phyloP scores from a whole-genome alignment of 30 jellyfish, hydroid and myxozoan genomes.

The Catostylus mosaicus region DNA sequence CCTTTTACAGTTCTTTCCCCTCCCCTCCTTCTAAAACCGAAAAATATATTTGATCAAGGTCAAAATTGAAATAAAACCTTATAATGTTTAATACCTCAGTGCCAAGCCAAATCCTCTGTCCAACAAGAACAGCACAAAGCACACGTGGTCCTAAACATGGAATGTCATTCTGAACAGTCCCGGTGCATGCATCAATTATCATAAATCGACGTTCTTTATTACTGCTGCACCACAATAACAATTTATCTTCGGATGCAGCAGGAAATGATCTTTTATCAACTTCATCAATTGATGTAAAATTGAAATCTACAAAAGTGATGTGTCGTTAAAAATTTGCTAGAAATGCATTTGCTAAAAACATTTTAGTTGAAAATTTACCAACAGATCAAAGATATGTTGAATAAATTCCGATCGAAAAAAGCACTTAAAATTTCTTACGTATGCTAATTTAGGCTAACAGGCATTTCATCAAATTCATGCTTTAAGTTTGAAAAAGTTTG shows the following conservation, averaged over 20 bases:
- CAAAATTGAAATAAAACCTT: background rate
- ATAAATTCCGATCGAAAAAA: too few species aligned
- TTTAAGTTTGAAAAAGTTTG: too few species aligned
- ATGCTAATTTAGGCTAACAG: too few species aligned
- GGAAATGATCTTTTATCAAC: background rate
- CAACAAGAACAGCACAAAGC: conserved; percentile 84
- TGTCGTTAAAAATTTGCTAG: too few species aligned
- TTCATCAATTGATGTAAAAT: background rate
- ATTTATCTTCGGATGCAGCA: conserved; percentile 1
- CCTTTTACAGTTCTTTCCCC: too few species aligned
- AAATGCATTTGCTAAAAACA: too few species aligned
- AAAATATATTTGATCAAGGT: too few species aligned
- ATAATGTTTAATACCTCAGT: conserved; percentile 68
- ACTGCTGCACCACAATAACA: conserved; percentile 82
- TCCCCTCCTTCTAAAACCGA: too few species aligned
- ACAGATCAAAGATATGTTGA: too few species aligned
- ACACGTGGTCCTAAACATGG: conserved; percentile 87
- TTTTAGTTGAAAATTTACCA: too few species aligned
- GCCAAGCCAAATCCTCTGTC: conserved; percentile 90
- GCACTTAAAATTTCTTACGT: too few species aligned
- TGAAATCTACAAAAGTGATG: background rate
- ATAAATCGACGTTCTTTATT: conserved; percentile 50
- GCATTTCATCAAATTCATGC: too few species aligned
- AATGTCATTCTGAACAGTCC: conserved; percentile 47
- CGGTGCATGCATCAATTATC: conserved; percentile 66